Conservation (phyloP, 53 echinoderm and acorn worm species). For the Crossaster papposus region DNA sequence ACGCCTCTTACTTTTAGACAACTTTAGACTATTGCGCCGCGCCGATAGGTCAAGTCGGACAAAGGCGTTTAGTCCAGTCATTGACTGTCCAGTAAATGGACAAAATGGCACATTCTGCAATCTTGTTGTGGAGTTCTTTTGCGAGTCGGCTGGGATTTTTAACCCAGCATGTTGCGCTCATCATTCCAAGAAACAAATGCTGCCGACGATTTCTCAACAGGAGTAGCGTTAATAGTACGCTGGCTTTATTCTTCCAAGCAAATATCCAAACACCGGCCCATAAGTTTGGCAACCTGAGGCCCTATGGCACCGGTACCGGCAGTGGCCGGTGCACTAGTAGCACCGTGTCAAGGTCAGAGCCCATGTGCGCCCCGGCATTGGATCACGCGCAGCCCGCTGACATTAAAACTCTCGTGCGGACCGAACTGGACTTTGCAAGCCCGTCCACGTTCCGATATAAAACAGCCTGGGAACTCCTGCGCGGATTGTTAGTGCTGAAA, state of each 20-base stretch:
- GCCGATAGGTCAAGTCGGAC: no score
- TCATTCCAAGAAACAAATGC: neutral
- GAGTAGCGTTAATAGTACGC: neutral
- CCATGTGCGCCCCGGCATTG: neutral
- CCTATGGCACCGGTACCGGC: neutral
- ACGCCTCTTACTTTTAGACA: no score
- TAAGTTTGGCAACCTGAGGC: neutral
- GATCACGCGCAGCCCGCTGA: neutral
- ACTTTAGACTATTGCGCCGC: no score
- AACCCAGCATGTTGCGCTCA: neutral
- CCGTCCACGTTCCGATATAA: conserved; percentile 64
- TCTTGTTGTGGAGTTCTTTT: neutral
- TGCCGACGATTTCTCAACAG: neutral
- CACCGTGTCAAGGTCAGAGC: neutral
- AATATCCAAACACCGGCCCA: neutral
- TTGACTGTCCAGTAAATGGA: no score
- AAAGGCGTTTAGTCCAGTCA: no score
- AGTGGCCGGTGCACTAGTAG: no score
- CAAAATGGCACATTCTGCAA: no score
- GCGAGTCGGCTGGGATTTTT: neutral
- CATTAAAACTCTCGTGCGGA: neutral
- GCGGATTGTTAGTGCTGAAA: conserved; percentile 74
- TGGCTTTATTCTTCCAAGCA: neutral
- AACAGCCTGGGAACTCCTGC: conserved; percentile 67
- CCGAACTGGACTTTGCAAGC: neutral